Conservation (phyloP, 2,888 invertebrate genomes). For the Pteria penguin region DNA sequence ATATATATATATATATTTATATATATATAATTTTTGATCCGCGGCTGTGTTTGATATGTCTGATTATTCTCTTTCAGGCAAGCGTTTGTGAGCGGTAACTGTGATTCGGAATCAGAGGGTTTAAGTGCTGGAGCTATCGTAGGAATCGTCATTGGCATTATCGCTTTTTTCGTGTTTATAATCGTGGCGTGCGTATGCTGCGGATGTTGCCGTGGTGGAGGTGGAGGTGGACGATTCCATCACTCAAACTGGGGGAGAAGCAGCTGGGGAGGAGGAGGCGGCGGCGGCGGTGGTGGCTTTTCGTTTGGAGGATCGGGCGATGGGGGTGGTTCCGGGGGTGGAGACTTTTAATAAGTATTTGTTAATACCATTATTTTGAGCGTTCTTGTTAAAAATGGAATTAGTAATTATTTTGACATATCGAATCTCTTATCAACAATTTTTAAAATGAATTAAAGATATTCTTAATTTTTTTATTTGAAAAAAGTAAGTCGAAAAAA, state of each 20-base stretch:
- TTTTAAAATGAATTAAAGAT: too few species aligned
- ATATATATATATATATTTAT: too few species aligned
- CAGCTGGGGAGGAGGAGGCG: neutral
- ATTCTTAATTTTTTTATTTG: too few species aligned
- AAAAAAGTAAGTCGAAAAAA: too few species aligned
- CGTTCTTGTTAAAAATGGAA: too few species aligned
- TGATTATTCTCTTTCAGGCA: neutral
- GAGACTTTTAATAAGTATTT: neutral
- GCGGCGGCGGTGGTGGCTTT: neutral
- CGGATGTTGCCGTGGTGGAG: neutral
- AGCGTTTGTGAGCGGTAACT: neutral
- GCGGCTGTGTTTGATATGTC: too few species aligned
- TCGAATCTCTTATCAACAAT: too few species aligned
- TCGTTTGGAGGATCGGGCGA: neutral
- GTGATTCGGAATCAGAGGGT: neutral
- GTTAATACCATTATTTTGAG: too few species aligned
- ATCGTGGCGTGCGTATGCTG: neutral
- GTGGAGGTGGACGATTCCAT: neutral
- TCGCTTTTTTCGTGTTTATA: neutral
- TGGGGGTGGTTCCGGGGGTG: neutral
- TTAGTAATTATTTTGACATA: too few species aligned
- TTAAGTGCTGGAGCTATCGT: neutral
- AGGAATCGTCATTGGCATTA: neutral
- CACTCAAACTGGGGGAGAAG: neutral
- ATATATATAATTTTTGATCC: too few species aligned